These are phyloP conservation scores for Drosophila sulfurigaster DNA, from an alignment of 1,140 invertebrate species.

Conservation along the genomic window DNA sequence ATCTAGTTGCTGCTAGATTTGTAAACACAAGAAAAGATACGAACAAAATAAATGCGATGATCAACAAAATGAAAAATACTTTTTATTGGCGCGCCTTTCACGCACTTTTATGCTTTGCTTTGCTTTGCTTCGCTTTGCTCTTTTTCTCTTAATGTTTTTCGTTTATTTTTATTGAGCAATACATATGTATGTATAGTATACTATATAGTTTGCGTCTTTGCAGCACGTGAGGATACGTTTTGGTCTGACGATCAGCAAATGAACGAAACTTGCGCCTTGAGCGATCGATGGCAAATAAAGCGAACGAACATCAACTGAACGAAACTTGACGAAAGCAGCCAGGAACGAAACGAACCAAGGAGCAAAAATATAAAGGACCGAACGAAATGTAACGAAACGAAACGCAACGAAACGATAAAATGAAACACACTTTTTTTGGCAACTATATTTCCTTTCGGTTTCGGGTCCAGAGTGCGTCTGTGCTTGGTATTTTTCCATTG, in stretches of 20 bases:
- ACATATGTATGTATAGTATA: background rate
- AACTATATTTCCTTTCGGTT: conserved; percentile 7
- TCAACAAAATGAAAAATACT: conserved; percentile 15
- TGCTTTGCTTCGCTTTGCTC: too few relatives aligned
- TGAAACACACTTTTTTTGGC: background rate
- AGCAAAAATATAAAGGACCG: background rate
- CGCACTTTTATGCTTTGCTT: conserved; percentile 8
- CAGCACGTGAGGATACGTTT: conserved; percentile 38
- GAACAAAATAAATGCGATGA: background rate
- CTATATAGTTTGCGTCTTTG: background rate
- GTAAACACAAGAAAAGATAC: conserved; percentile 15
- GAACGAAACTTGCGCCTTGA: conserved; percentile 20
- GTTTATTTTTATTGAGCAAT: conserved; percentile 4
- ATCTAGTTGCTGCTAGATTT: conserved; percentile 13
- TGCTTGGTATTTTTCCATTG: conserved; percentile 37
- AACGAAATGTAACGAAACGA: background rate
- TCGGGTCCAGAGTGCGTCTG: conserved; percentile 11
- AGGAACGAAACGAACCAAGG: conserved; percentile 3
- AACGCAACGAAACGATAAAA: background rate
- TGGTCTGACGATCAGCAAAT: conserved; percentile 3
- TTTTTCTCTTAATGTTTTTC: background rate
- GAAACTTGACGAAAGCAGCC: conserved; percentile 1
- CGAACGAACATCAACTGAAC: conserved; percentile 13
- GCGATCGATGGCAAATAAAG: conserved; percentile 17
- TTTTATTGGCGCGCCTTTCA: conserved; percentile 17